phyloP scores from a whole-genome alignment of 1,140 invertebrate genomes.

The Neomicropteryx cornuta region DNA sequence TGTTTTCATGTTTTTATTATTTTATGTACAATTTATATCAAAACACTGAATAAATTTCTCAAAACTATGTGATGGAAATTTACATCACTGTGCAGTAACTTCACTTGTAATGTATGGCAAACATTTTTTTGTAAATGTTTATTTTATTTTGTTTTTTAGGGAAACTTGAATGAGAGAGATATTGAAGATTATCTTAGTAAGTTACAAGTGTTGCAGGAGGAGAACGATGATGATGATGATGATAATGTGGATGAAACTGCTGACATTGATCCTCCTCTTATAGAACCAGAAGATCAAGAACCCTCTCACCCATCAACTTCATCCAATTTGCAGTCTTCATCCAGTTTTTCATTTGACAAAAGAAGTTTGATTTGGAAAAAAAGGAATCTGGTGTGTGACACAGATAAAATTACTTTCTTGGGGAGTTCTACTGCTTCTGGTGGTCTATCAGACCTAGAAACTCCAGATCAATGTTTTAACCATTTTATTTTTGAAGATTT shows the following conservation, averaged over 20 bases:
- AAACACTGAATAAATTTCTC: constrained; percentile 20
- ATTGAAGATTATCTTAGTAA: constrained; percentile 20
- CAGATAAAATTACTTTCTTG: constrained; percentile 20
- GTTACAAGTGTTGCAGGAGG: constrained; percentile 15
- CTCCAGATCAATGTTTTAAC: constrained; percentile 21
- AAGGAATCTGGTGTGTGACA: constrained; percentile 18
- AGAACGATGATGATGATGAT: constrained; percentile 16
- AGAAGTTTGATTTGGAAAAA: constrained; percentile 20
- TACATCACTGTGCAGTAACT: constrained; percentile 17
- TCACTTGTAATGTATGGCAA: constrained; percentile 18
- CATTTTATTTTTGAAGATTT: constrained; percentile 20
- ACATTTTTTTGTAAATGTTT: constrained; percentile 18
- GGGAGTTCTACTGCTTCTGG: constrained; percentile 16
- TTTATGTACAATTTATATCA: constrained; percentile 19
- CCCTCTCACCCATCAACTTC: constrained; percentile 15
- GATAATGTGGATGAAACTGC: constrained; percentile 17
- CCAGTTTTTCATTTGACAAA: constrained; percentile 19
- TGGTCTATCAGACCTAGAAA: constrained; percentile 16
- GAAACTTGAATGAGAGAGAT: constrained; percentile 18
- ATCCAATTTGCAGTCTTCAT: constrained; percentile 15
- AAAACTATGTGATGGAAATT: constrained; percentile 22
- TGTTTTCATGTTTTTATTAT: constrained; percentile 18
- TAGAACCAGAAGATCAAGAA: constrained; percentile 19
- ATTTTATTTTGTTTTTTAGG: constrained; percentile 20
- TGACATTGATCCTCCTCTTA: constrained; percentile 21